Base-by-base conservation (phyloP, 1,140 invertebrate genomes). In the Caenorhabditis inopinata region DNA sequence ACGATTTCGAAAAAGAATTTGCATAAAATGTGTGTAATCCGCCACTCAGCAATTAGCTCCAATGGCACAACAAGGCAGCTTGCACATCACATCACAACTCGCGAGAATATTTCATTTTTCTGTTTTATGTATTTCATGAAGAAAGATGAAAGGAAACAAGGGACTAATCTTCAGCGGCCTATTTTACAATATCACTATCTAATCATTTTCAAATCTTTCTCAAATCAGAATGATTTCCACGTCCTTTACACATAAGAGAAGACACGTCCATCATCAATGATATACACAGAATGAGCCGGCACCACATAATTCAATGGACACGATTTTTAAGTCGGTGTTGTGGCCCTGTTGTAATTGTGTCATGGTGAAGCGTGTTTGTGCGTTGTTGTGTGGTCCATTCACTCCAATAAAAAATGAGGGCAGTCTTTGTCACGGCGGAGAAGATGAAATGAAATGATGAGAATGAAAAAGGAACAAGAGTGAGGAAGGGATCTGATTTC, bases 281-380 rank as follows among this genome's bases (percentile, higher is more conserved):
- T 68, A 68, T 68, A 58, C 53, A 68, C 38, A 58, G 51, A 58
- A 32, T 42, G 38, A 42, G 38, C 38, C 4, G 58, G 58, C 58
- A 68, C 58, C 58, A 68, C 58, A 68, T 68, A 68, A 68, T 68
- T 68, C 58, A 68, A 68, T 68, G 18, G 58, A 68, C 58, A 68
- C 58, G 58, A 68, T 68, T 68, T 68, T 68, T 68, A 18, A 68
- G 58, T 35, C 58, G 38, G 32, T 58, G 16, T 58, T 32, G 18
- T 14, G 7, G 6, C 21, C 16, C 16, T n/a, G 47, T 18, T 12
- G 47, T n/a, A n/a, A n/a, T n/a, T 51, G 21, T 51, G 49, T 51
- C 16, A 16, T 23, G 49, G 29, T 58, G 51, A 32, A 16, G 29
- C n/a, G 51, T 58, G 21, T 25, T 11, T 51, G 51, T 58, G 25